phyloP scores from a whole-genome alignment of 2,888 invertebrate species.

The Chironomus riparius region DNA sequence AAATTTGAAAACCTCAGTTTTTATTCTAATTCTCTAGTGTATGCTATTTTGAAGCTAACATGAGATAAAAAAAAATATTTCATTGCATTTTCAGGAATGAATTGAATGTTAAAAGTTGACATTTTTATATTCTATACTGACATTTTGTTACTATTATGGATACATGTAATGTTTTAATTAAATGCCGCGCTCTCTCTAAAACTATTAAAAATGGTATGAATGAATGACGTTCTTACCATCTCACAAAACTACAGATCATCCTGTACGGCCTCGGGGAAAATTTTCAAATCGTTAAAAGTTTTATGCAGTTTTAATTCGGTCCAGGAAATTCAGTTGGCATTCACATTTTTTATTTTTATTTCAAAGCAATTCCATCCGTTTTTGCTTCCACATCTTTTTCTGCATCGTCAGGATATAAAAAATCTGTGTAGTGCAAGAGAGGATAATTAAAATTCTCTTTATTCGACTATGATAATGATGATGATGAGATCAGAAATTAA shows the following conservation, averaged over 20 bases:
- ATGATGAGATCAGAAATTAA: neutral
- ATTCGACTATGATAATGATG: neutral
- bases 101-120: no score
- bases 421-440: neutral
- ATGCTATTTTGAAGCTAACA: no score
- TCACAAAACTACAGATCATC: neutral
- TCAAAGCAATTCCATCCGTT: neutral
- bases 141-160: neutral
- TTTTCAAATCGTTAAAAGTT: neutral
- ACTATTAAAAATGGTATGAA: neutral
- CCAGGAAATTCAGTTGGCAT: no score
- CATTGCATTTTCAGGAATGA: no score
- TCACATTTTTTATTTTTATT: neutral
- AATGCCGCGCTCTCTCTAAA: neutral
- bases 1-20: no score
- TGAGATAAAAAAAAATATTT: no score
- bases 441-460: slow-evolving; percentile 4
- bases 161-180: slow-evolving; percentile 25
- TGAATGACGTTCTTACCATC: neutral
- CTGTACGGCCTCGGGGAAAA: neutral
- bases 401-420: neutral
- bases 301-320: neutral
- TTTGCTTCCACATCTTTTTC: neutral
- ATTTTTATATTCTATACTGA: neutral
- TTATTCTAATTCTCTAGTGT: no score